Evolutionary conservation across 2,113 vertebrate genomes (phyloP).

Genomic region (Callopanchax toddi): DNA sequence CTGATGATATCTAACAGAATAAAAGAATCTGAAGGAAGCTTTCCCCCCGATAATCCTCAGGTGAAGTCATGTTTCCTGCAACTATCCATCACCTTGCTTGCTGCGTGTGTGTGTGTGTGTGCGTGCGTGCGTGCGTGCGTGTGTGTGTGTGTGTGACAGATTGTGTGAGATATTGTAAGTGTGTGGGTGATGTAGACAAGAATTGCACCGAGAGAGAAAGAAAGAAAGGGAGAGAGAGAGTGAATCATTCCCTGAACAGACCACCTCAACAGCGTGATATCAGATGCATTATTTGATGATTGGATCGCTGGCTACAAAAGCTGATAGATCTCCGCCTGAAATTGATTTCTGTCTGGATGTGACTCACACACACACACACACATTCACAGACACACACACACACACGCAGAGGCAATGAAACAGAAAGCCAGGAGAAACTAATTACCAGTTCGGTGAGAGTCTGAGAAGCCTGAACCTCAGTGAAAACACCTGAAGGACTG

Average conservation of each 20-base stretch:
- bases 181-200: slow-evolving; percentile 54
- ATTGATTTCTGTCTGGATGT: slow-evolving; percentile 78
- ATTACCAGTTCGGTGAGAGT: slow-evolving; percentile 72
- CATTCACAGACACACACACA: slow-evolving; percentile 31
- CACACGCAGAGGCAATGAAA: slow-evolving; percentile 38
- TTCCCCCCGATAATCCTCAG: slow-evolving; percentile 51
- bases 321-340: slow-evolving; percentile 77
- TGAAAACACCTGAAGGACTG: slow-evolving; percentile 76
- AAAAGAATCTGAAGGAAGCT: slow-evolving; percentile 43
- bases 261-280: slow-evolving; percentile 75
- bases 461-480: slow-evolving; percentile 67
- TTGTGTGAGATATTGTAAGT: slow-evolving; percentile 50
- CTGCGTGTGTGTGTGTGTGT: slow-evolving; percentile 9
- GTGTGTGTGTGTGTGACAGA: slow-evolving; percentile 20
- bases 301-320: slow-evolving; percentile 76
- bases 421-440: slow-evolving; percentile 72
- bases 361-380: slow-evolving; percentile 31
- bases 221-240: slow-evolving; percentile 44
- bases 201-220: slow-evolving; percentile 36
- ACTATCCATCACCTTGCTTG: slow-evolving; percentile 52
- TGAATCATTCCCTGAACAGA: slow-evolving; percentile 74
- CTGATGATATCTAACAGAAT: slow-evolving; percentile 40
- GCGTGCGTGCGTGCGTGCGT: slow-evolving; percentile 2
- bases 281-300: slow-evolving; percentile 79
- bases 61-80: slow-evolving; percentile 61